These are phyloP conservation scores for Apeltes quadracus DNA, from an alignment of 2,113 vertebrate species.

Conservation along the genomic window DNA sequence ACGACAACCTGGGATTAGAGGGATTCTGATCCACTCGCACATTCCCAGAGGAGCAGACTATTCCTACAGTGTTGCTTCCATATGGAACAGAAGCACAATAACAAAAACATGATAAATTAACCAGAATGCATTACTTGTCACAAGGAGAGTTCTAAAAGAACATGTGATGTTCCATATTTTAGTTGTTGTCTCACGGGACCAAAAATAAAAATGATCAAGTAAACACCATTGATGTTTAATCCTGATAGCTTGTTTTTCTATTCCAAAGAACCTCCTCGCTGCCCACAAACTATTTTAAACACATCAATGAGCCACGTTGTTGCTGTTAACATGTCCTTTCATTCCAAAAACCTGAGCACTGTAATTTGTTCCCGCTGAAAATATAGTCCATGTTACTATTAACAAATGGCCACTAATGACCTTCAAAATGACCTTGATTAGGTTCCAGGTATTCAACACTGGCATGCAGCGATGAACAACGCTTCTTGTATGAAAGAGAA, in stretches of 20 bases:
- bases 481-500: neutral
- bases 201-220: neutral
- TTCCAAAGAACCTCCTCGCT: neutral
- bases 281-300: neutral
- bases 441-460: slow-evolving; percentile 1
- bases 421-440: slow-evolving; percentile 9
- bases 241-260: neutral
- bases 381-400: too few relatives aligned
- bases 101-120: neutral
- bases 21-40: slow-evolving; percentile 36
- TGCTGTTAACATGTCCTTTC: neutral
- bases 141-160: neutral
- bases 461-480: neutral
- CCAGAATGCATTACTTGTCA: neutral
- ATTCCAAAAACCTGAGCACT: neutral
- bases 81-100: neutral
- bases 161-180: neutral
- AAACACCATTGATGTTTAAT: neutral
- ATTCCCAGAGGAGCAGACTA: slow-evolving; percentile 12
- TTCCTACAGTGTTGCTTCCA: slow-evolving; percentile 4
- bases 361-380: neutral
- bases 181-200: neutral
- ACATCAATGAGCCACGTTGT: neutral
- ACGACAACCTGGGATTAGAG: slow-evolving; percentile 35
- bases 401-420: too few relatives aligned